These are phyloP conservation scores for Sterrhoptilus dennistouni DNA, from an alignment of 2,113 vertebrate genomes.

Conservation along the genomic window DNA sequence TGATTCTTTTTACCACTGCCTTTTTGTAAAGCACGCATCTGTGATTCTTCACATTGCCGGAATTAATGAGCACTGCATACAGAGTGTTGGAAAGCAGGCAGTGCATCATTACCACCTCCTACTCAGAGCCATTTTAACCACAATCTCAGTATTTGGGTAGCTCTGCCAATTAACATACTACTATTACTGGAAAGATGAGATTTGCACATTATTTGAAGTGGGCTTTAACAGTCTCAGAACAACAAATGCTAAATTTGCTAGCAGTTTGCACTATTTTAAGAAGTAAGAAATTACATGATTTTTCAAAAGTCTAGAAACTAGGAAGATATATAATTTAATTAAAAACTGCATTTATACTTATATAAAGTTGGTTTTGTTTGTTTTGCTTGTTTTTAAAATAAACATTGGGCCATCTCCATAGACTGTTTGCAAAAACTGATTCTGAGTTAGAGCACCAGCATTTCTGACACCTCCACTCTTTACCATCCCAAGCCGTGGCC, in stretches of 20 bases:
- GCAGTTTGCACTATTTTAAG: slow-evolving; percentile 44
- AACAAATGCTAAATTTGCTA: slow-evolving; percentile 55
- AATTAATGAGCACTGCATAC: slow-evolving; percentile 13
- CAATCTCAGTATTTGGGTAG: slow-evolving; percentile 68
- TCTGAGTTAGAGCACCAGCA: neutral
- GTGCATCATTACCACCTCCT: slow-evolving; percentile 55
- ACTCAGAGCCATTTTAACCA: slow-evolving; percentile 67
- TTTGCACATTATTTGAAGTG: slow-evolving; percentile 66
- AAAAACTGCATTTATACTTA: neutral
- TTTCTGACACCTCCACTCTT: neutral
- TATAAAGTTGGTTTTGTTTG: neutral
- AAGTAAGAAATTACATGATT: slow-evolving; percentile 25
- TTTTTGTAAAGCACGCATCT: neutral
- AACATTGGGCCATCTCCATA: neutral
- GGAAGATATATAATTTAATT: neutral
- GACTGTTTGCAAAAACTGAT: neutral
- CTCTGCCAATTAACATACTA: slow-evolving; percentile 72
- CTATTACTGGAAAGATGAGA: slow-evolving; percentile 63
- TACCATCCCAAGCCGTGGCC: neutral
- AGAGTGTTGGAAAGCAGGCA: slow-evolving; percentile 57
- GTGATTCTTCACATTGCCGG: neutral
- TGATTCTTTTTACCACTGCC: neutral
- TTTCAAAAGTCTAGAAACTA: slow-evolving; percentile 25
- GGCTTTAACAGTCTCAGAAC: slow-evolving; percentile 60
- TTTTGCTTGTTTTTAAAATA: neutral